phyloP scores from a whole-genome alignment of 2,888 invertebrate species.

The Petrolisthes cinctipes region DNA sequence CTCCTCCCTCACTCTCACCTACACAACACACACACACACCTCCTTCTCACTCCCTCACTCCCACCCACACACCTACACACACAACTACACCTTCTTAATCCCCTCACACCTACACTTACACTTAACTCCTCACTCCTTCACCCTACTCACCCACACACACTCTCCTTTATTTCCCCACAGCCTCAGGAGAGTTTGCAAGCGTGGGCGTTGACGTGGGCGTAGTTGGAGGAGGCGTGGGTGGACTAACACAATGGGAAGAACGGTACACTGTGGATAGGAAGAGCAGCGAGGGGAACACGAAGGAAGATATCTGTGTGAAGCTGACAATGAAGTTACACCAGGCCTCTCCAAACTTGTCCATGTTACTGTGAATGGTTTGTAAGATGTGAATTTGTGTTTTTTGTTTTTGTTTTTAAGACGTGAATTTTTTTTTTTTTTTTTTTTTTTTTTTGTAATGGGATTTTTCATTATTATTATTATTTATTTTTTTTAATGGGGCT shows the following conservation, averaged over 20 bases:
- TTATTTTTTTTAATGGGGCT: too few species aligned
- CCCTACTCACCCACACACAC: neutral
- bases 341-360: conserved; percentile 59
- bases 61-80: conserved; percentile 10
- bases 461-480: too few species aligned
- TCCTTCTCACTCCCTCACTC: neutral
- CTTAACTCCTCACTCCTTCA: neutral
- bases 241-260: conserved; percentile 36
- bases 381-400: neutral
- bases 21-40: neutral
- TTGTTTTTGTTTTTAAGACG: neutral
- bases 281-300: conserved; percentile 58
- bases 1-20: neutral
- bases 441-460: neutral
- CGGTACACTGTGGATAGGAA: conserved; percentile 48
- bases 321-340: conserved; percentile 58
- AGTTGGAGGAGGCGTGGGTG: conserved; percentile 9
- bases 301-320: conserved; percentile 62
- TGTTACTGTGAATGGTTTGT: conserved; percentile 58
- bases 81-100: neutral
- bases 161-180: conserved; percentile 17
- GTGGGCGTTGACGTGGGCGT: conserved; percentile 41
- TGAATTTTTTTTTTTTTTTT: neutral
- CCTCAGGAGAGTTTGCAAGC: conserved; percentile 40
- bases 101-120: neutral